Evolutionary conservation across 2,888 invertebrate genomes (phyloP).

Genomic region (Diploptera punctata): DNA sequence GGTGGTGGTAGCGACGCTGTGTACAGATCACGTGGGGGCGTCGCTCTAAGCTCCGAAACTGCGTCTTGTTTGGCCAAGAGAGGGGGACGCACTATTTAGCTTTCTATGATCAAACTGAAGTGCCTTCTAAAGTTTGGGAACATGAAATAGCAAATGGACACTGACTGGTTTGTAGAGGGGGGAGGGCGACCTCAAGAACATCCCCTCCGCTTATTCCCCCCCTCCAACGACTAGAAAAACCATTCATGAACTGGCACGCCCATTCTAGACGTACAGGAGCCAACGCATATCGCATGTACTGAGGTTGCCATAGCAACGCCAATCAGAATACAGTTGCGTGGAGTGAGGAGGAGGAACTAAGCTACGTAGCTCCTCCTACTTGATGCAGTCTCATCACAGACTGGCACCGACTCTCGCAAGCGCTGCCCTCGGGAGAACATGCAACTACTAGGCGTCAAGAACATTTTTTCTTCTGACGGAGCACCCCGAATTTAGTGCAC

Average conservation of each 20-base stretch:
- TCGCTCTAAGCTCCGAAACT: conserved; percentile 16
- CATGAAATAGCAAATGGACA: conserved; percentile 64
- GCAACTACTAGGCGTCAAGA: conserved; percentile 44
- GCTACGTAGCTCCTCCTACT: conserved; percentile 39
- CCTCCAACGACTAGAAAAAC: conserved; percentile 20
- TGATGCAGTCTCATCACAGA: conserved; percentile 52
- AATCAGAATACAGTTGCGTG: conserved; percentile 35
- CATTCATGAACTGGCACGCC: conserved; percentile 26
- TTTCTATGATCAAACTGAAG: conserved; percentile 47
- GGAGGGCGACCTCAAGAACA: conserved; percentile 35
- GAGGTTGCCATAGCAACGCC: conserved; percentile 48
- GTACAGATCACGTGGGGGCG: conserved; percentile 36
- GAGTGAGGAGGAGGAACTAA: conserved; percentile 36
- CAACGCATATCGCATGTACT: conserved; percentile 18
- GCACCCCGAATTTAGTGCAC: background rate
- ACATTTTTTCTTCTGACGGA: conserved; percentile 22
- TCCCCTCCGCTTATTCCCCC: conserved; percentile 22
- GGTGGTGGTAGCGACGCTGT: conserved; percentile 25
- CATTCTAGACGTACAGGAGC: background rate
- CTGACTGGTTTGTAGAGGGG: conserved; percentile 47
- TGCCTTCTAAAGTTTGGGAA: conserved; percentile 43
- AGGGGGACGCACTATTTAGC: conserved; percentile 50
- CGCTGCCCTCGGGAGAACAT: conserved; percentile 47
- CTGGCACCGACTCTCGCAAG: conserved; percentile 51
- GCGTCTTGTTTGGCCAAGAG: conserved; percentile 47